Conservation (phyloP, 1,140 invertebrate genomes). For the Helicoverpa zea region DNA sequence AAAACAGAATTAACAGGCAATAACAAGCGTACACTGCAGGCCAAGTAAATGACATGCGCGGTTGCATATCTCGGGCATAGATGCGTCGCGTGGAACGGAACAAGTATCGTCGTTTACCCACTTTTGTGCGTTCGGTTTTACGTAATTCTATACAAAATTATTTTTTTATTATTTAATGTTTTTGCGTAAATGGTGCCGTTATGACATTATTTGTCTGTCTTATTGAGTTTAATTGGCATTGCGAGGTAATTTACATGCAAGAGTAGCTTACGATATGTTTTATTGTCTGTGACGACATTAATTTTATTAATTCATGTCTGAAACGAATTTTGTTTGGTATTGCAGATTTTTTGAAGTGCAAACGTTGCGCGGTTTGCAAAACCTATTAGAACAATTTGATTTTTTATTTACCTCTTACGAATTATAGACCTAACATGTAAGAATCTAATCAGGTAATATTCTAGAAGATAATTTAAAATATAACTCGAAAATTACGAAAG, state of each 20-base stretch:
- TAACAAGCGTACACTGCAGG: conserved; percentile 12
- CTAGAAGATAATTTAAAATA: no score
- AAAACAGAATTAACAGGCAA: conserved; percentile 21
- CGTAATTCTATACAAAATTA: conserved; percentile 42
- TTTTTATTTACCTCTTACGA: background rate
- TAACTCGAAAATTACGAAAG: no score
- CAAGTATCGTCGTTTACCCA: conserved; percentile 41
- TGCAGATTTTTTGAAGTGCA: background rate
- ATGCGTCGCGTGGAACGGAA: conserved; percentile 55
- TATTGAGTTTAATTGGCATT: conserved; percentile 3
- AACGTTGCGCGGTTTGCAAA: background rate
- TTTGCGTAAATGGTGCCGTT: conserved; percentile 36
- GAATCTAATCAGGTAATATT: no score
- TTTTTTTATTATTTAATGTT: conserved; percentile 34
- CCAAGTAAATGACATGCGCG: conserved; percentile 49
- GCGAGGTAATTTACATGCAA: conserved; percentile 10
- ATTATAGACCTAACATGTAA: background rate
- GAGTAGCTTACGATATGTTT: conserved; percentile 24
- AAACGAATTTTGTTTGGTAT: conserved; percentile 8
- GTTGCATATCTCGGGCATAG: conserved; percentile 53
- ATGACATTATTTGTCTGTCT: conserved; percentile 1
- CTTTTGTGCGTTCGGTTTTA: conserved; percentile 53
- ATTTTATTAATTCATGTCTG: background rate
- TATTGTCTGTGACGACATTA: conserved; percentile 22
- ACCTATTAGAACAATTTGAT: background rate